A percentile compares a stretch with the other conserved stretches of the same genome.
Conservation (phyloP, 2,797 vertebrate genomes). For the Heteromormyrus szaboi region DNA sequence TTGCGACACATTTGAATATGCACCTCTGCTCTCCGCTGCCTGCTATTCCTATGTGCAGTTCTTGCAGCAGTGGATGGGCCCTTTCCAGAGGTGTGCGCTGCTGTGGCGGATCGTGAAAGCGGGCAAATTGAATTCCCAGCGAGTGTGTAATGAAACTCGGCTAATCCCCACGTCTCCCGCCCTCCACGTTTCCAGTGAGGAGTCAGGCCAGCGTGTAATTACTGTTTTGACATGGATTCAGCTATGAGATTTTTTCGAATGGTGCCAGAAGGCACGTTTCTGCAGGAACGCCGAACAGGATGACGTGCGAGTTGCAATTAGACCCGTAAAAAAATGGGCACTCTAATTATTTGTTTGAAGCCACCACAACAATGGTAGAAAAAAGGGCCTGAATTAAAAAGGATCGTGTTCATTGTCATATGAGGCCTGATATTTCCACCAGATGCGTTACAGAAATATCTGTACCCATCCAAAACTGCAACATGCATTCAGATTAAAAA, state of each 20-base stretch:
- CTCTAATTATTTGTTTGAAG: conserved; percentile 9
- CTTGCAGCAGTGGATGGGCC: background rate
- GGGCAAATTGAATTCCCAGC: conserved; percentile 45
- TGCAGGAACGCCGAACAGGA: conserved; percentile 5
- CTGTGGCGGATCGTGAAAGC: conserved; percentile 21
- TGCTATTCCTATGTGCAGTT: background rate
- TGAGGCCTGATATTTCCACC: background rate
- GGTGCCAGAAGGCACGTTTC: conserved; percentile 33
- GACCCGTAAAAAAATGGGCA: conserved; percentile 21
- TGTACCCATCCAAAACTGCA: background rate
- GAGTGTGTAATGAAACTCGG: conserved; percentile 37
- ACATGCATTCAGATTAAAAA: conserved; percentile 3
- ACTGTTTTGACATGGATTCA: conserved; percentile 50
- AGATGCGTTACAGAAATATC: background rate
- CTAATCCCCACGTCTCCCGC: conserved; percentile 36
- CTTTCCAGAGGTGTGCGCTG: background rate
- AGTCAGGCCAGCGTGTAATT: conserved; percentile 52
- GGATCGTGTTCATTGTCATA: background rate
- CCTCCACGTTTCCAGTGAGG: conserved; percentile 43
- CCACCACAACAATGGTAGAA: background rate
- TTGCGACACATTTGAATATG: background rate
- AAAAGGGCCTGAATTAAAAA: background rate
- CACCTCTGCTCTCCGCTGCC: background rate
- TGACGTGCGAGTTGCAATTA: conserved; percentile 3
- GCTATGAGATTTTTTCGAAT: conserved; percentile 19